Base-by-base conservation (phyloP, 2,797 vertebrate species). In the Karalla daura region DNA sequence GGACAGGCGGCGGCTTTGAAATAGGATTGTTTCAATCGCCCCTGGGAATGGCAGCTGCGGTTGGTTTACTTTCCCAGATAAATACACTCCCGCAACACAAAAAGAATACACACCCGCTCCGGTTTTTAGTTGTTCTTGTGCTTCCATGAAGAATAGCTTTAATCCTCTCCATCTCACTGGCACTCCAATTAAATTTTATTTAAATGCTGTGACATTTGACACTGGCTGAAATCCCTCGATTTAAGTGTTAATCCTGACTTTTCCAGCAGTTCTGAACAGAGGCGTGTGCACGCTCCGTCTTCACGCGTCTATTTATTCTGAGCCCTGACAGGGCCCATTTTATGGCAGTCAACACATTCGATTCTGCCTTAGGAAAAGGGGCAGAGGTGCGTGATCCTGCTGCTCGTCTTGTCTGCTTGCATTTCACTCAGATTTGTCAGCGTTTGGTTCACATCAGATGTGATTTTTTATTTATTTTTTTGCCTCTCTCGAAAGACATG, bases 131-230 rank as follows among this genome's bases (percentile, higher is more conserved):
- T 55, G n/a, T 56, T 43, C 59, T 64, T 76, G 33, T 47, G 46
- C 45, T 49, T 43, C 47, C 3, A 44, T 61, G 51, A 70, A 70
- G 44, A 56, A 56, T 15, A 14, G 14, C 44, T 66, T 55, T 76
- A 83, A 69, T 74, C 63, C 54, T 74, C 36, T 33, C 27, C 43
- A 71, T 79, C 73, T 77, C 23, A 51, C 50, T 59, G 62, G 33
- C 53, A 55, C 51, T 55, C 27, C 32, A 74, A 61, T 74, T 75
- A 53, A 46, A 74, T 68, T 50, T 41, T 36, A 67, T 72, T 54
- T 63, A 49, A 69, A 79, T 54, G 20, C 15, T 44, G 47, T 72
- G 63, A 68, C 58, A 70, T 78, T 63, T 67, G 45, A 69, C 51
- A 54, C 43, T 50, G 25, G 45, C 47, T 62, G 14, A 76, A 81